These are phyloP conservation scores for Chlorospingus semifuscus DNA, from an alignment of 2,797 vertebrate species.

Conservation along the genomic window DNA sequence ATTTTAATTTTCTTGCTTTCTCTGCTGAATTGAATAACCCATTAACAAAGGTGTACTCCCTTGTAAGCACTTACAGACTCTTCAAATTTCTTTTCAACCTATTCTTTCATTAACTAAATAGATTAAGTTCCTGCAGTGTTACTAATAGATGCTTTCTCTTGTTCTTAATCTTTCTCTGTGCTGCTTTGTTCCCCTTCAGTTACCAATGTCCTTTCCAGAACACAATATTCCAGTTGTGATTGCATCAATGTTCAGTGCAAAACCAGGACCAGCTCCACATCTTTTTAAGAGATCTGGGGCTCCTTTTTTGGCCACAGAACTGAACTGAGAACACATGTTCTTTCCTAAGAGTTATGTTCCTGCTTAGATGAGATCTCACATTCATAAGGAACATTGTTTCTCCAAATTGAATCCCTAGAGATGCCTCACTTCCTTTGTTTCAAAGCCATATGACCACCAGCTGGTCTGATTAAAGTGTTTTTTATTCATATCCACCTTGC, in stretches of 20 bases:
- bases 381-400: neutral
- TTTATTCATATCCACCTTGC: neutral
- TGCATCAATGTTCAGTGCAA: neutral
- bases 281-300: neutral
- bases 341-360: neutral
- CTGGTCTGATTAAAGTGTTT: neutral
- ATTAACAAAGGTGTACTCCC: neutral
- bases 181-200: neutral
- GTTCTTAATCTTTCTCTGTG: neutral
- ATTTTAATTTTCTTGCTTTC: neutral
- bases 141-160: neutral
- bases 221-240: neutral
- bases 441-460: neutral
- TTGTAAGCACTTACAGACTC: neutral
- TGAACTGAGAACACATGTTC: neutral
- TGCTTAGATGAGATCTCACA: neutral
- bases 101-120: constrained; percentile 22
- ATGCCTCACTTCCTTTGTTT: constrained; percentile 1
- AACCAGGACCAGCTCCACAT: neutral
- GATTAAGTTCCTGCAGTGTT: neutral
- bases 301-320: constrained; percentile 50
- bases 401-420: neutral
- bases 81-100: constrained; percentile 16
- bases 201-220: neutral
- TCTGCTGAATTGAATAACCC: neutral